Evolutionary conservation across 2,797 vertebrate species (phyloP), one percentile per base, ranked within the genome.

Genomic region (Tiaroga cobitis): DNA sequence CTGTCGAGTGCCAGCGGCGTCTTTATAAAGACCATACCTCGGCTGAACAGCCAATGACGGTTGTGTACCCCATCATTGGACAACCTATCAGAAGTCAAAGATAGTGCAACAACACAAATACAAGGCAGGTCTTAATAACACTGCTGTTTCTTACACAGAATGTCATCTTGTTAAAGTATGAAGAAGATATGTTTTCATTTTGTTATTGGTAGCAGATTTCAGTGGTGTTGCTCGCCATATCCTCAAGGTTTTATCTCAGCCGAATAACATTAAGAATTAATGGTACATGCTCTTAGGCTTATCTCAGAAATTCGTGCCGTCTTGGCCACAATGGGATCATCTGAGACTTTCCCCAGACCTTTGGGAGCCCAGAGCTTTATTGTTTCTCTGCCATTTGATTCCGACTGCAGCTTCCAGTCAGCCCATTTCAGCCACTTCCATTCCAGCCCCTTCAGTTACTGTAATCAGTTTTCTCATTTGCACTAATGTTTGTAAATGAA

Each of bases 401-500:
- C 85, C 41, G 41, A 56, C 82, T 70, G 70, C 79, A 72, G 81
- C 86, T 89, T 89, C 82, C 69, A 81, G 88, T 91, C 76, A 88
- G 86, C 82, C 83, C 32, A 69, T 74, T 86, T 37, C 92, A 87
- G 77, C 86, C 89, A 78, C 86, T 92, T 92, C 91, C 88, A 91
- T 91, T 91, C 89, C 73, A 87, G 87, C 86, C 86, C 46, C 37
- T 80, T 84, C 54, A 61, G 75, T 84, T 89, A 80, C 18, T 84
- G 85, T 92, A 94, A 94, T 95, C 92, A 89, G 89, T 90, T 95
- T 94, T 93, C 91, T 93, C 91, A 94, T 95, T 94, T 92, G 89
- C 89, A 39, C 91, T 95, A 92, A 94, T 94, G 92, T 93, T 94
- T 92, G 90, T 94, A 91, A 94, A 93, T 87, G 83, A 92, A 90